These are phyloP conservation scores for Sebastes steindachneri DNA, from an alignment of 2,797 vertebrate species.

Conservation along the genomic window DNA sequence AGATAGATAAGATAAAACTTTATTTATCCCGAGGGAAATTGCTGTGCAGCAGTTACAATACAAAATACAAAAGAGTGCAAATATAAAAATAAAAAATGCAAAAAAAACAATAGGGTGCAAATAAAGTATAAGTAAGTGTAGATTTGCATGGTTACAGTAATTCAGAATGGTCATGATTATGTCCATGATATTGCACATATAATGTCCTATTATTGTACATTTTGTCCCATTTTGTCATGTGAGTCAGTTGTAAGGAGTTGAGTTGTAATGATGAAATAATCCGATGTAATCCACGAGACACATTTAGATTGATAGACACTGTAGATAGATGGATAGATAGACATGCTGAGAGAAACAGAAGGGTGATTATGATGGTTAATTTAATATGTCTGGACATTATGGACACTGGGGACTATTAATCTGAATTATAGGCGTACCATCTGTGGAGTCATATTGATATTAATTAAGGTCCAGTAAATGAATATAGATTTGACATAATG, in stretches of 20 bases:
- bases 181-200: too few relatives aligned
- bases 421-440: conserved; percentile 9
- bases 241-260: neutral
- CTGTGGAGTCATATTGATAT: conserved; percentile 19
- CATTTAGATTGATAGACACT: too few relatives aligned
- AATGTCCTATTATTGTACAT: too few relatives aligned
- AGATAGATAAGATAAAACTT: neutral
- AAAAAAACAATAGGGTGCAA: too few relatives aligned
- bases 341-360: neutral
- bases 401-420: conserved; percentile 19
- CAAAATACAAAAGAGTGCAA: neutral
- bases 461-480: conserved; percentile 19
- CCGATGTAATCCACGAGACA: neutral
- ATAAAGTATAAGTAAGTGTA: too few relatives aligned
- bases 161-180: too few relatives aligned
- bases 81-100: neutral
- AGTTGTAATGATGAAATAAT: neutral
- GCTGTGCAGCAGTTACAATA: too few relatives aligned
- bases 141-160: too few relatives aligned
- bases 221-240: neutral
- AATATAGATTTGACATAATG: conserved; percentile 32
- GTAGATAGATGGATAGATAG: conserved; percentile 20
- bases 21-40: too few relatives aligned
- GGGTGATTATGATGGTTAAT: conserved; percentile 18
- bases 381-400: neutral